Evolutionary conservation across 2,888 invertebrate species (phyloP).

Genomic region (Melanchra persicariae): DNA sequence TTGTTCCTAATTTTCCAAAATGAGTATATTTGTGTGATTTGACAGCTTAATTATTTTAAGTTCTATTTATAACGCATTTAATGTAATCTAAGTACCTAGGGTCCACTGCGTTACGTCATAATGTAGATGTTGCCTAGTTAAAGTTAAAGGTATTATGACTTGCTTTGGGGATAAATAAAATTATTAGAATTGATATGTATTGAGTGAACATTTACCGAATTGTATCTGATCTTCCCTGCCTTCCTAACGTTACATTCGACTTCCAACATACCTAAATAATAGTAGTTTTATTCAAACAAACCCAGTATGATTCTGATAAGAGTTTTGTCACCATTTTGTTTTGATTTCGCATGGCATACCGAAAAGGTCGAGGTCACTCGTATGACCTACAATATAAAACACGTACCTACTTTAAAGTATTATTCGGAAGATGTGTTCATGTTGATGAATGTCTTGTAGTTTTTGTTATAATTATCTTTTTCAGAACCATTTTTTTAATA

Average conservation of each 20-base stretch:
- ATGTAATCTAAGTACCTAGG: constrained; percentile 77
- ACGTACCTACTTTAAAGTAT: constrained; percentile 6
- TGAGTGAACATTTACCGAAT: neutral
- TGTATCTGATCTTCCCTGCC: neutral
- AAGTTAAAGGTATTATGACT: constrained; percentile 62
- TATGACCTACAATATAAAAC: constrained; percentile 5
- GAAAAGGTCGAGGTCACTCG: constrained; percentile 7
- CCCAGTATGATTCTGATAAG: constrained; percentile 8
- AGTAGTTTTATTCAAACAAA: neutral
- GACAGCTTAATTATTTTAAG: constrained; percentile 46
- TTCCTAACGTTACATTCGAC: neutral
- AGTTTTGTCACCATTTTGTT: constrained; percentile 9
- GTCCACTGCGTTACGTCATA: constrained; percentile 76
- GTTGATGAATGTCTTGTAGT: too few species aligned
- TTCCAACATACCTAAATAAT: neutral
- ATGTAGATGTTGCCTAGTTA: constrained; percentile 75
- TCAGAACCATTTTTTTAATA: neutral
- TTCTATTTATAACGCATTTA: constrained; percentile 57
- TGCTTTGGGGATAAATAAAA: constrained; percentile 16
- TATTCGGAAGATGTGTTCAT: too few species aligned
- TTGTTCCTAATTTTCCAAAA: constrained; percentile 61
- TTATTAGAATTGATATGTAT: constrained; percentile 27
- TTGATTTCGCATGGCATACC: neutral
- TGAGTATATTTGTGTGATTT: constrained; percentile 56
- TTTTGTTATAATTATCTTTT: constrained; percentile 16